Evolutionary conservation across 2,797 vertebrate genomes (phyloP).

Genomic region (Anguilla pacifica): DNA sequence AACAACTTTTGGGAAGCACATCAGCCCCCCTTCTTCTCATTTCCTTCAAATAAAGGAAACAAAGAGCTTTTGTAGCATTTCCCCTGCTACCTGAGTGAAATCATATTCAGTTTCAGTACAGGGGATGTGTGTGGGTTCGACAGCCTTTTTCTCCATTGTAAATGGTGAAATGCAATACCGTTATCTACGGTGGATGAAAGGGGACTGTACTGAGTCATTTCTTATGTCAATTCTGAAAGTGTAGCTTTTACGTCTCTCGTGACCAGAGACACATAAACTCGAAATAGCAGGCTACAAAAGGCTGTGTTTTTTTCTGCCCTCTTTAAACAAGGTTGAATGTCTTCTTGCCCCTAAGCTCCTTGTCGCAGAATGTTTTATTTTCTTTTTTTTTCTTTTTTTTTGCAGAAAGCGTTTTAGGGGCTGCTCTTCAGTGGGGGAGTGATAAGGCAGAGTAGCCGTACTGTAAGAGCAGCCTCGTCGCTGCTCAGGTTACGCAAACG

Average conservation of each 20-base stretch:
- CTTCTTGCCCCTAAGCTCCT: slow-evolving; percentile 38
- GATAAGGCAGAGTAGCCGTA: slow-evolving; percentile 4
- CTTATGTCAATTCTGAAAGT: slow-evolving; percentile 20
- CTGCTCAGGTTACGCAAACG: slow-evolving; percentile 27
- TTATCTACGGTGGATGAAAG: slow-evolving; percentile 36
- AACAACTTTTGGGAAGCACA: not conserved
- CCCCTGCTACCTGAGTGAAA: slow-evolving; percentile 28
- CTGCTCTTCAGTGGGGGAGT: not conserved
- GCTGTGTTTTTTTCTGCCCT: slow-evolving; percentile 18
- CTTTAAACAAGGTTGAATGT: slow-evolving; percentile 36
- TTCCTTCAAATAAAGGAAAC: slow-evolving; percentile 33
- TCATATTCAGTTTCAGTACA: slow-evolving; percentile 31
- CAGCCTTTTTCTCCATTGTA: slow-evolving; percentile 30
- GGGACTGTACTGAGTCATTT: slow-evolving; percentile 20
- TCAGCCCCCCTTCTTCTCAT: not conserved
- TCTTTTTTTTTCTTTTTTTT: not conserved
- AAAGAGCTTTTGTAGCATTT: slow-evolving; percentile 40
- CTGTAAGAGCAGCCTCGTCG: slow-evolving; percentile 28
- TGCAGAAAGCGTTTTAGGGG: not conserved
- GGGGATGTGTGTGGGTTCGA: slow-evolving; percentile 22
- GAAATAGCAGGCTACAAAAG: slow-evolving; percentile 29
- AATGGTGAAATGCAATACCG: slow-evolving; percentile 35
- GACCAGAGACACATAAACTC: not conserved
- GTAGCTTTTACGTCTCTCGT: slow-evolving; percentile 11
- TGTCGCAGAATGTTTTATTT: not conserved